These are phyloP conservation scores for Aphidius gifuensis DNA, from an alignment of 1,140 invertebrate species.

Conservation along the genomic window DNA sequence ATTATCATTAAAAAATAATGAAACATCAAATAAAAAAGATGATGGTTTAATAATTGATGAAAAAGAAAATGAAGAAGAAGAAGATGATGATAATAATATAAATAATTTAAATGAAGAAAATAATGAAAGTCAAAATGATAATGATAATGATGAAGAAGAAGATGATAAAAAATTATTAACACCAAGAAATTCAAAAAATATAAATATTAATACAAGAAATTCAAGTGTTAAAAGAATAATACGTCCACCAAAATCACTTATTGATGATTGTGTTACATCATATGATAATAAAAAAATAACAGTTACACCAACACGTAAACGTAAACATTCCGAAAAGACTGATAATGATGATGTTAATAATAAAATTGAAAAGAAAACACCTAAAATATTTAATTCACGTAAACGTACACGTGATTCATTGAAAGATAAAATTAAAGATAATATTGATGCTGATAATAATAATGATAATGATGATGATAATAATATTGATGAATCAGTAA, in stretches of 20 bases:
- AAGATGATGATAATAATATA: constrained; percentile 32
- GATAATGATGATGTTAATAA: constrained; percentile 37
- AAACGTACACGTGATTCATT: constrained; percentile 35
- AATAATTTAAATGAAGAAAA: too few species aligned
- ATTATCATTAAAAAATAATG: constrained; percentile 28
- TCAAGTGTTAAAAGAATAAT: constrained; percentile 15
- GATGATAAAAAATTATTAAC: constrained; percentile 20
- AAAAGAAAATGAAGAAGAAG: constrained; percentile 31
- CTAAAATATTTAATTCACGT: constrained; percentile 41
- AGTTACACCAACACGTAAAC: constrained; percentile 40
- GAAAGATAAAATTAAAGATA: constrained; percentile 29
- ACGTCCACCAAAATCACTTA: constrained; percentile 20
- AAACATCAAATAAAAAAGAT: constrained; percentile 31
- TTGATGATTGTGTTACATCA: constrained; percentile 18
- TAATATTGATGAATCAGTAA: constrained; percentile 26
- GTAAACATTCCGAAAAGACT: constrained; percentile 54
- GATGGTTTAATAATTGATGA: constrained; percentile 28
- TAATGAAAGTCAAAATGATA: constrained; percentile 23
- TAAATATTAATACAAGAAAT: constrained; percentile 16
- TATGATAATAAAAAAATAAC: constrained; percentile 5
- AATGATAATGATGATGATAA: constrained; percentile 24
- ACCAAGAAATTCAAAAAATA: constrained; percentile 29
- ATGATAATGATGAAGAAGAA: constrained; percentile 9
- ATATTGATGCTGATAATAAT: constrained; percentile 20
- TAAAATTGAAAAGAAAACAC: constrained; percentile 28